Evolutionary conservation across 2,797 vertebrate species (phyloP).

Genomic region (Orientallactaga sibirica): DNA sequence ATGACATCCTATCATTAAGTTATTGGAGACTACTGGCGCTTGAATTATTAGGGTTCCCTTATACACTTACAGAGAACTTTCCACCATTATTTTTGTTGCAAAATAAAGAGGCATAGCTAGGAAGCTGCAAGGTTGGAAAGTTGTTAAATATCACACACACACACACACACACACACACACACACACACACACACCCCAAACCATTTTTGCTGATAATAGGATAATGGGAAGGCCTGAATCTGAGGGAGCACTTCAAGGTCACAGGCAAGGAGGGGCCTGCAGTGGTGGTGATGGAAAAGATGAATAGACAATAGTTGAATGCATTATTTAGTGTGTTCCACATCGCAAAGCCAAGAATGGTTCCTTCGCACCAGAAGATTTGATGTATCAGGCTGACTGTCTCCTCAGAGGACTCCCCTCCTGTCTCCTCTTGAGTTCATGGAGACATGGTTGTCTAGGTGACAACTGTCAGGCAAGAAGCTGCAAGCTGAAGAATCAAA

Average conservation of each 20-base stretch:
- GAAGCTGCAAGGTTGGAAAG: constrained; percentile 72
- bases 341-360: constrained; percentile 73
- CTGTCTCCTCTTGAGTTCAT: constrained; percentile 74
- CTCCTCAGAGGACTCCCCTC: constrained; percentile 82
- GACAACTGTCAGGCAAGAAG: constrained; percentile 79
- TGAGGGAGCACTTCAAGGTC: constrained; percentile 86
- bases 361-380: constrained; percentile 79
- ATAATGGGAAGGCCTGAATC: constrained; percentile 77
- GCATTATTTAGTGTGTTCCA: constrained; percentile 66
- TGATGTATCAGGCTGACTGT: constrained; percentile 77
- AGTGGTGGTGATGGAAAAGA: constrained; percentile 75
- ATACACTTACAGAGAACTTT: constrained; percentile 75
- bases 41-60: constrained; percentile 70
- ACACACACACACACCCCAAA: constrained; percentile 29
- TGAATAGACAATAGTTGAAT: constrained; percentile 83
- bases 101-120: constrained; percentile 78
- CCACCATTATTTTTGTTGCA: constrained; percentile 80
- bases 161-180: not conserved
- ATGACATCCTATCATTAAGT: constrained; percentile 70
- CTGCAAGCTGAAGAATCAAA: constrained; percentile 77
- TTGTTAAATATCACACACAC: constrained; percentile 65
- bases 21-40: constrained; percentile 64
- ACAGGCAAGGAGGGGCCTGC: constrained; percentile 75
- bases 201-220: constrained; percentile 84
- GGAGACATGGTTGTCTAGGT: constrained; percentile 80